These are phyloP conservation scores for Vombatus ursinus DNA, from an alignment of 2,113 vertebrate genomes.

Conservation along the genomic window DNA sequence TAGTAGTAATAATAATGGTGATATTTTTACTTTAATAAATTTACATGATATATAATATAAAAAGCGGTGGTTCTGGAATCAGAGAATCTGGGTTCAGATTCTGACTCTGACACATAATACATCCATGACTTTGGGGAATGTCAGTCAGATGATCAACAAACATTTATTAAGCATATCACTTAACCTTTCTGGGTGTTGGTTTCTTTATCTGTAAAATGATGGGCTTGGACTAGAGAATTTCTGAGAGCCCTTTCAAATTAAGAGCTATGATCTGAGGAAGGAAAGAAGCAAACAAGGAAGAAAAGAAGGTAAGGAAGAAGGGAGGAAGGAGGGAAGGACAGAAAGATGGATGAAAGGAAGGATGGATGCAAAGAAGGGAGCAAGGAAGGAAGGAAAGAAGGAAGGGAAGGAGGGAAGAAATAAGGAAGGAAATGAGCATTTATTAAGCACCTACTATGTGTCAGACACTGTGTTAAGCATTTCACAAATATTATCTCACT, in stretches of 20 bases:
- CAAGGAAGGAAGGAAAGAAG: too few relatives aligned
- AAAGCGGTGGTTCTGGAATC: neutral
- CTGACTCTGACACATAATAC: neutral
- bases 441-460: too few relatives aligned
- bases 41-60: neutral
- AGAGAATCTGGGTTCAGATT: neutral
- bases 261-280: neutral
- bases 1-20: neutral
- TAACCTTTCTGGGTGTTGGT: neutral
- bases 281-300: too few relatives aligned
- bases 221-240: neutral
- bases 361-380: too few relatives aligned
- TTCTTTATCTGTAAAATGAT: neutral
- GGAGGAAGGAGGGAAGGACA: too few relatives aligned
- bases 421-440: neutral
- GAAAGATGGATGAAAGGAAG: too few relatives aligned
- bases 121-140: neutral
- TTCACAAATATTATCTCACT: neutral
- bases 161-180: neutral
- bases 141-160: neutral
- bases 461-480: neutral
- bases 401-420: too few relatives aligned
- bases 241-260: neutral
- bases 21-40: neutral
- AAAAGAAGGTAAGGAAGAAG: too few relatives aligned